Evolutionary conservation across 2,113 vertebrate species (phyloP).

Genomic region (Entomyzon cyanotis): DNA sequence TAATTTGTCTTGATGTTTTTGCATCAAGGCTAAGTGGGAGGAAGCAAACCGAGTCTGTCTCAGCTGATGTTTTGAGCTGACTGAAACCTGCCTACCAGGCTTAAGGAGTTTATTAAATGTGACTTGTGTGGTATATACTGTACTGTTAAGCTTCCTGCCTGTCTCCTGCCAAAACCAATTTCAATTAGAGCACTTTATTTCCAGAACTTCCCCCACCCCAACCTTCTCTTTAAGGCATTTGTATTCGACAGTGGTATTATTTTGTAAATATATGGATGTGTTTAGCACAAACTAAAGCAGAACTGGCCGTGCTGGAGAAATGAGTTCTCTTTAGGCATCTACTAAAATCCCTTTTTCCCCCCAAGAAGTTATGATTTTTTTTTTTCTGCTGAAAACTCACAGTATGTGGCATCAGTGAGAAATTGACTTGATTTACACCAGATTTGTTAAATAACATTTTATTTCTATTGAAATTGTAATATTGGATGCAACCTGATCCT

Average conservation of each 20-base stretch:
- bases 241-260: not conserved
- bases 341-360: rapidly evolving
- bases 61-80: not conserved
- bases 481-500: not conserved
- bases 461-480: not conserved
- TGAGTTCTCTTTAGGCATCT: not conserved
- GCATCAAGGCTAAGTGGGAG: not conserved
- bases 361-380: not conserved
- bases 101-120: constrained; percentile 23
- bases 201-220: not conserved
- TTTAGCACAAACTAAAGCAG: not conserved
- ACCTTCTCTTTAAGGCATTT: not conserved
- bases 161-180: constrained; percentile 7
- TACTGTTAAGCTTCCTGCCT: not conserved
- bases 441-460: not conserved
- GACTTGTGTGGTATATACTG: not conserved
- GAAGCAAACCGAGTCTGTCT: not conserved
- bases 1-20: not conserved
- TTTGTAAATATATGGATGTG: not conserved
- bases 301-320: not conserved
- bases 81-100: constrained; percentile 18
- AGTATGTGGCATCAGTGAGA: not conserved
- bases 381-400: not conserved
- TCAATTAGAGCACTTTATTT: not conserved
- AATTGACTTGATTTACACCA: not conserved